Evolutionary conservation across 2,113 vertebrate genomes (phyloP), one percentile per base, ranked within the genome.

Genomic region (Ciconia maguari): DNA sequence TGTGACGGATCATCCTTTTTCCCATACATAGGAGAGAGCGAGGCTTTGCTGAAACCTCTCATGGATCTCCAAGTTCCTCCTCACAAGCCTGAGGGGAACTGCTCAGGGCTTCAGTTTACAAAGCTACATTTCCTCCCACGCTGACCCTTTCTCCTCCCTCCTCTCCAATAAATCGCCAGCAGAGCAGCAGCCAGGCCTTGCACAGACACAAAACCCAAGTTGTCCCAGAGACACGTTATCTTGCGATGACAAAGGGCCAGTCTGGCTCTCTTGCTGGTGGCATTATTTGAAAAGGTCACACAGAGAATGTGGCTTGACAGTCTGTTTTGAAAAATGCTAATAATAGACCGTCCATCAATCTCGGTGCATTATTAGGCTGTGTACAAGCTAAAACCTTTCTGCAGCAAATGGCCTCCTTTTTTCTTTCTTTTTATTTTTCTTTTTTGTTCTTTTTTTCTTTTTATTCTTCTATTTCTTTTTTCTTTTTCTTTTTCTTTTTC

Each of bases 221-320:
- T 82, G 87, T 72, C 94, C 87, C 76, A 83, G 93, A 84, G 84
- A 76, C 65, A 11, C 0, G 36, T 95, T 90, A 94, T 89, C 89
- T 95, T 4, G 46, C 0, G 1, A 46, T 74, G 90, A 93, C 91
- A 96, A 97, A 94, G 82, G 93, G 87, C 80, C 83, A 70, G 91
- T 72, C 94, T 94, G 91, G 38, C 85, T 76, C 78, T 64, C 42
- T 92, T 32, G 95, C 92, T 87, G 71, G 66, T 82, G 92, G 90
- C 89, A 64, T 93, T 94, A 46, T 95, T 89, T 69, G 90, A 55
- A 96, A 97, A 97, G 96, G 97, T 96, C 96, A 97, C 61, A 34
- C 44, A 22, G 85, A 88, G 83, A 89, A 65, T 57, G 83, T 21
- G 71, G 69, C 80, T 95, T 93, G 93, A 92, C 90, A 78, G 77